Conservation (phyloP, 2,888 invertebrate genomes). For the Tortricodes alternella region DNA sequence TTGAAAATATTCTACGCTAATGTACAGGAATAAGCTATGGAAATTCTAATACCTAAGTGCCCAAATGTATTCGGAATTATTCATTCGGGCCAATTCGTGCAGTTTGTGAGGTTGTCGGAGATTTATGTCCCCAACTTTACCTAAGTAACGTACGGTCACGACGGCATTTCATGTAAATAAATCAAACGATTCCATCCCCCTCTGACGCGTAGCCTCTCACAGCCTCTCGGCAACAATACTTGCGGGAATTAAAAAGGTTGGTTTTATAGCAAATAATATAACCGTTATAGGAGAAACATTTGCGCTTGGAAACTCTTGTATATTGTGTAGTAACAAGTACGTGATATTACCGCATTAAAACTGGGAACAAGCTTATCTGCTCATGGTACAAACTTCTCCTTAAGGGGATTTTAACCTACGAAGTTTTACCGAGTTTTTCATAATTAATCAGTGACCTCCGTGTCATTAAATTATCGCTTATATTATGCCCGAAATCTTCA, state of each 20-base stretch:
- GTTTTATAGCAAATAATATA: slow-evolving; percentile 25
- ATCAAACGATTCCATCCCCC: slow-evolving; percentile 47
- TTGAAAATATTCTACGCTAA: slow-evolving; percentile 18
- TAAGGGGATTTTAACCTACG: no score
- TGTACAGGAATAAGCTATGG: slow-evolving; percentile 28
- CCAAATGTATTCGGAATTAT: slow-evolving; percentile 61
- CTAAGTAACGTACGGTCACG: slow-evolving; percentile 60
- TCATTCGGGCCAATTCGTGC: slow-evolving; percentile 60
- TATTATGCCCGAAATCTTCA: no score
- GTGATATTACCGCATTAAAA: no score
- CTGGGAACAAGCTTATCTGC: no score
- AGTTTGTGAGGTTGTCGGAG: slow-evolving; percentile 57
- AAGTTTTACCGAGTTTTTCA: no score
- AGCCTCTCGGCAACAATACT: not conserved
- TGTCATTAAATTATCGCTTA: no score
- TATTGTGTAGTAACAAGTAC: no score
- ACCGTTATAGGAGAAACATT: not conserved
- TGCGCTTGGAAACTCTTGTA: no score
- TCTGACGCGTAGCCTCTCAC: not conserved
- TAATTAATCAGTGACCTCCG: no score
- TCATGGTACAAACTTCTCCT: no score
- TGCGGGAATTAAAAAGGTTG: slow-evolving; percentile 25
- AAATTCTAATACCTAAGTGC: slow-evolving; percentile 41
- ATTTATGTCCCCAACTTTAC: slow-evolving; percentile 69
- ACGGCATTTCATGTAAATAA: slow-evolving; percentile 53